Percentiles rank a stretch among this genome's conserved stretches.
Evolutionary conservation across 2,113 vertebrate species (phyloP).

Genomic region (Isurus oxyrinchus): DNA sequence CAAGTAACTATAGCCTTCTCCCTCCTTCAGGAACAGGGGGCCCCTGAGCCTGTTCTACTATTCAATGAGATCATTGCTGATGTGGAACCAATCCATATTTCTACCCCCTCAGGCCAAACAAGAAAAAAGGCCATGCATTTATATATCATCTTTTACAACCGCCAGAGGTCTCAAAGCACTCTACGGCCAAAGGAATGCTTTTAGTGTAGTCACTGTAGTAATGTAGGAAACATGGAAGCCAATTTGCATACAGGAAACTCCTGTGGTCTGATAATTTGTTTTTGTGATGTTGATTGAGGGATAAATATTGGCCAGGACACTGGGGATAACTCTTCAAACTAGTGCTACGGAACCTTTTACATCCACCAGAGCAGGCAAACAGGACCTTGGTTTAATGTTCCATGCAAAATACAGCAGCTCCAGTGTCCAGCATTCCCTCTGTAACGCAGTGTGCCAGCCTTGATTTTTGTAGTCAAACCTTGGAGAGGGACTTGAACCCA

Average conservation of each 20-base stretch:
- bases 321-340: neutral
- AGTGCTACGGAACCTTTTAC: neutral
- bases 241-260: neutral
- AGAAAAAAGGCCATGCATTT: neutral
- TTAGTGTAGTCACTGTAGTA: no score
- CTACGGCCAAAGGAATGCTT: neutral
- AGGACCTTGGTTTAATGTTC: no score
- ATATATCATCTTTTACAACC: neutral
- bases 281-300: neutral
- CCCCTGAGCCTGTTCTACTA: no score
- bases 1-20: neutral
- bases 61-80: no score
- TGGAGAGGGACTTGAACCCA: neutral
- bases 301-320: neutral
- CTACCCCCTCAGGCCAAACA: neutral
- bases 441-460: neutral
- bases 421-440: neutral
- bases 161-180: neutral
- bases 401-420: neutral
- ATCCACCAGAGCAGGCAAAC: neutral
- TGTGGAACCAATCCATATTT: neutral
- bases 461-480: neutral
- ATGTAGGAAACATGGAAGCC: no score
- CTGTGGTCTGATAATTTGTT: neutral
- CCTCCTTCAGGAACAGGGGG: neutral